Base-by-base conservation (phyloP, 30 jellyfish, hydroid and myxozoan genomes). In the Pseudorhiza aurosa region DNA sequence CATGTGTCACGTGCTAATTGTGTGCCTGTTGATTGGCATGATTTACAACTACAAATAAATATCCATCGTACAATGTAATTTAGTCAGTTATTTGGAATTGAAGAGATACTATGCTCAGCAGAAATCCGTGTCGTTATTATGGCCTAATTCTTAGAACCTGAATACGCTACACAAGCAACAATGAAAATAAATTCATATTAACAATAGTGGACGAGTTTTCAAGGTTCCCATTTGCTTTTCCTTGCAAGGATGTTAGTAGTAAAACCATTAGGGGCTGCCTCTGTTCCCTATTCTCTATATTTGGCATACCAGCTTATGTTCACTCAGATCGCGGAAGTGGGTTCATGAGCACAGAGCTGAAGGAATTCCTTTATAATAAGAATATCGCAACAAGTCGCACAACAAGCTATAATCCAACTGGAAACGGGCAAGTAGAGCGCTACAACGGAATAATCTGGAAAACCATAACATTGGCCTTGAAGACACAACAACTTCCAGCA, bases 381-480 rank as follows among this genome's bases (percentile, higher is more conserved):
- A 70, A 56, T 29, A 64, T 60, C 35, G 74, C 87, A 33, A 81
- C 87, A 15, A 81, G 96, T 43, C 67, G 56, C 12, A 74, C 97
- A 25, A 59, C 87, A 50, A 35, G 58, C 44, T 87, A 79, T 72
- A 83, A 83, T 58, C 89, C 95, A 21, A 50, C 59, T 10, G 85
- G 90, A 25, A 83, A 78, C 40, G 97, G 97, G 28, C 97, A 87
- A 62, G 57, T 36, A 26, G 96, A 75, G 57, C 59, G 97, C n/a
- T 83, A 74, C 58, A 87, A 87, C 49, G 89, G 95, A 28, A 78
- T 53, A 46, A 42, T 79, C 19, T 79, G 97, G 95, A 79, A 80
- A 80, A 82, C 96, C 26, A 58, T 87, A 25, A 40, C 40, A 14
- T 64, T 87, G 17, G 72, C 95, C 8, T 43, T 57, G 39, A 81